Evolutionary conservation across 2,797 vertebrate genomes (phyloP).

Genomic region (Synaphobranchus kaupii): DNA sequence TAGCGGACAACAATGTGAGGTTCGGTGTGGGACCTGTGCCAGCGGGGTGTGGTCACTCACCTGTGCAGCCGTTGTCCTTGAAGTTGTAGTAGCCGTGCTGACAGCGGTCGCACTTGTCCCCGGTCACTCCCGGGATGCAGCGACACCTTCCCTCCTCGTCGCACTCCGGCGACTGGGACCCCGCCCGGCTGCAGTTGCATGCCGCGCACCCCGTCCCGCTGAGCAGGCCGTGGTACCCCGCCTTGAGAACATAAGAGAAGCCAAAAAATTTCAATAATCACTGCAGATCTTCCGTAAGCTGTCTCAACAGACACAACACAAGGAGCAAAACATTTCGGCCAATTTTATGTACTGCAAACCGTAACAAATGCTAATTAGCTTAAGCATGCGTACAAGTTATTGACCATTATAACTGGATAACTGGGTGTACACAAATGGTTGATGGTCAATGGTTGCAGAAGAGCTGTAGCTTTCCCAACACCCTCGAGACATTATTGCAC

Average conservation of each 20-base stretch:
- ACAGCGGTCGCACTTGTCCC: conserved; percentile 83
- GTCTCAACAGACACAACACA: neutral
- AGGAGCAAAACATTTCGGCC: too few relatives aligned
- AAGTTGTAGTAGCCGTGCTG: conserved; percentile 77
- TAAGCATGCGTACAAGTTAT: neutral
- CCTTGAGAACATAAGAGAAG: conserved; percentile 62
- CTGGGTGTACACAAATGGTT: neutral
- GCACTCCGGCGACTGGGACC: conserved; percentile 76
- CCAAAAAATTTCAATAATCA: neutral
- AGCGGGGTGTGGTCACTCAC: conserved; percentile 66
- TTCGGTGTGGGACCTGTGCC: neutral
- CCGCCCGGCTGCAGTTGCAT: conserved; percentile 79
- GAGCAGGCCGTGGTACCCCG: conserved; percentile 78
- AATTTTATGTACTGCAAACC: too few relatives aligned
- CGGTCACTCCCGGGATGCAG: conserved; percentile 79
- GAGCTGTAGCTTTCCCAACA: neutral
- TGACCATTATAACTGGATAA: neutral
- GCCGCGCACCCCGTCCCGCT: conserved; percentile 73
- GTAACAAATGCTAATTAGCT: too few relatives aligned
- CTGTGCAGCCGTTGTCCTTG: conserved; percentile 74
- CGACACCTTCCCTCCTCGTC: conserved; percentile 76
- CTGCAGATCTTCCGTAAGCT: neutral
- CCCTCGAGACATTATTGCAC: neutral
- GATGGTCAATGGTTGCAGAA: neutral
- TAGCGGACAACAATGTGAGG: neutral